These are phyloP conservation scores for Heterotis niloticus DNA, from an alignment of 2,113 vertebrate genomes.

Conservation along the genomic window DNA sequence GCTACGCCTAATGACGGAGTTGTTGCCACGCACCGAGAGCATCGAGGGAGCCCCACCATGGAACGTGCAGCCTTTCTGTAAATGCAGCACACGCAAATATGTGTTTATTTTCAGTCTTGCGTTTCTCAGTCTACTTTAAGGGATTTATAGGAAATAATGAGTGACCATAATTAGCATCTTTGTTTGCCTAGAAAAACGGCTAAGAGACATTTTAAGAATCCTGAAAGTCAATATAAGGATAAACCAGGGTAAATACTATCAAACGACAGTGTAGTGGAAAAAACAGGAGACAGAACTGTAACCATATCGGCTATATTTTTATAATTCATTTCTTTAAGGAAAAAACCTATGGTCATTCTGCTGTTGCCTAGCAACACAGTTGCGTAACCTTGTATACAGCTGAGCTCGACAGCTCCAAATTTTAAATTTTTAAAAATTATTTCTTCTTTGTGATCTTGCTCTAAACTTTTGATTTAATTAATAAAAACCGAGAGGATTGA, in stretches of 20 bases:
- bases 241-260: not conserved
- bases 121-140: too few relatives aligned
- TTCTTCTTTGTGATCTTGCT: slow-evolving; percentile 50
- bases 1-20: too few relatives aligned
- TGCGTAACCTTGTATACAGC: not conserved
- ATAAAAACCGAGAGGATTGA: not conserved
- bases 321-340: slow-evolving; percentile 47
- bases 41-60: not conserved
- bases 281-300: too few relatives aligned
- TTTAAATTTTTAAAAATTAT: slow-evolving; percentile 60
- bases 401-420: slow-evolving; percentile 51
- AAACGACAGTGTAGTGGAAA: too few relatives aligned
- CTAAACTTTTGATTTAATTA: slow-evolving; percentile 47
- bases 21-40: too few relatives aligned
- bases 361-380: slow-evolving; percentile 71
- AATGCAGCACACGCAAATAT: too few relatives aligned
- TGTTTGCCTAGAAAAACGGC: not conserved
- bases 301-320: not conserved
- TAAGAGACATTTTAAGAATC: not conserved
- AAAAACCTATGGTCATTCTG: slow-evolving; percentile 37
- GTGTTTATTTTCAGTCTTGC: not conserved
- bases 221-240: too few relatives aligned
- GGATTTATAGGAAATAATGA: too few relatives aligned
- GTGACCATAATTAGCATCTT: not conserved
- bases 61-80: not conserved